A percentile compares a stretch with the other conserved stretches of the same genome.
These are phyloP conservation scores for Ceratosolen fusciceps DNA, from an alignment of 1,140 invertebrate species.

Conservation along the genomic window DNA sequence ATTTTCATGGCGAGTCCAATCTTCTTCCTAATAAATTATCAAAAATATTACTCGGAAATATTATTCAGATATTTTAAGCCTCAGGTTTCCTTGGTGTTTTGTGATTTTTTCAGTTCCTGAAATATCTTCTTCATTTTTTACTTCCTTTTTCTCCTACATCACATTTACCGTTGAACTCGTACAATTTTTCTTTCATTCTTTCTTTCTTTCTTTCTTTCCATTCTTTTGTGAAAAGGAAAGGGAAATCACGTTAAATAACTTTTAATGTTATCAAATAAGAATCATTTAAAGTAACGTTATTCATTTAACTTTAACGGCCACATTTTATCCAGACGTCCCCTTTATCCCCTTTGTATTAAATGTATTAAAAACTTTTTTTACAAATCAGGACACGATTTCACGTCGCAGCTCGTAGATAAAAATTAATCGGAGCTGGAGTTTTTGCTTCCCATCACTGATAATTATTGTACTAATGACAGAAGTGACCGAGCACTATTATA, in stretches of 20 bases:
- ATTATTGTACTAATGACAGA: too few species aligned
- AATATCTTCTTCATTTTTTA: neutral
- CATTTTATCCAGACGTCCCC: neutral
- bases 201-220: too few species aligned
- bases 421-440: too few species aligned
- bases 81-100: neutral
- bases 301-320: neutral
- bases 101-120: neutral
- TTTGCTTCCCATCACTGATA: too few species aligned
- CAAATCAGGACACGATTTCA: neutral
- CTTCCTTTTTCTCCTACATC: too few species aligned
- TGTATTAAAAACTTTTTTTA: neutral
- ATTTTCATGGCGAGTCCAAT: neutral
- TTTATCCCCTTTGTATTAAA: neutral
- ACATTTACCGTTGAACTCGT: too few species aligned
- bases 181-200: too few species aligned
- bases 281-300: neutral
- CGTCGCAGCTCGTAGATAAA: too few species aligned
- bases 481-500: neutral
- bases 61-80: neutral
- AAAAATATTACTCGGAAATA: neutral
- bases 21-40: neutral
- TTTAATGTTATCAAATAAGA: neutral
- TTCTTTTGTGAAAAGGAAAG: neutral
- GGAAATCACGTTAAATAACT: neutral